Evolutionary conservation across 2,888 invertebrate genomes (phyloP).

Genomic region (Dryomyza anilis): DNA sequence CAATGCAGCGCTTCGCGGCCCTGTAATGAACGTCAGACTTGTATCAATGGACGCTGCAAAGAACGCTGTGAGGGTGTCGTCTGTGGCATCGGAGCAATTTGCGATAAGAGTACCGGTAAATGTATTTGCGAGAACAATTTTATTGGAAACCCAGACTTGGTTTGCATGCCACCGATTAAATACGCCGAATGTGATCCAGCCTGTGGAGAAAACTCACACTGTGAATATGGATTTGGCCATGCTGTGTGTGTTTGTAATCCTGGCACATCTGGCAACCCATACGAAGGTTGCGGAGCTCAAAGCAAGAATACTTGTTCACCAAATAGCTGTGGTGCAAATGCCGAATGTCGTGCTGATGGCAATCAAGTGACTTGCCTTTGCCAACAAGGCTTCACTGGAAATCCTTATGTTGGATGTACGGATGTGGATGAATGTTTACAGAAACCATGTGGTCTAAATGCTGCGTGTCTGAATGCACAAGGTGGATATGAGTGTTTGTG

Average conservation of each 20-base stretch:
- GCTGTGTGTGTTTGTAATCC: conserved; percentile 84
- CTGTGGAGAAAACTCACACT: conserved; percentile 85
- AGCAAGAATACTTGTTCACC: conserved; percentile 74
- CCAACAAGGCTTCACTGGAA: conserved; percentile 81
- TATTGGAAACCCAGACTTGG: conserved; percentile 84
- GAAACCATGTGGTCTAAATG: conserved; percentile 81
- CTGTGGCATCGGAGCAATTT: conserved; percentile 87
- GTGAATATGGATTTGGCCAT: conserved; percentile 75
- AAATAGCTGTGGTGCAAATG: conserved; percentile 77
- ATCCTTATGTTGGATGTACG: conserved; percentile 83
- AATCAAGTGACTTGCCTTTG: conserved; percentile 82
- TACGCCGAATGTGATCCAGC: conserved; percentile 79
- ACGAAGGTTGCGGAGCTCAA: conserved; percentile 76
- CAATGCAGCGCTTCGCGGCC: conserved; percentile 78
- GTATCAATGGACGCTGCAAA: conserved; percentile 86
- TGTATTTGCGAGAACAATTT: conserved; percentile 88
- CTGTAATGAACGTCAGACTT: conserved; percentile 79
- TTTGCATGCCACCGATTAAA: conserved; percentile 86
- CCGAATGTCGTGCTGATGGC: conserved; percentile 77
- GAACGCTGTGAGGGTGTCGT: conserved; percentile 85
- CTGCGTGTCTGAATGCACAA: conserved; percentile 86
- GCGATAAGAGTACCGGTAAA: conserved; percentile 78
- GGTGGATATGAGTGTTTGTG: conserved; percentile 91
- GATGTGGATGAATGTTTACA: conserved; percentile 83
- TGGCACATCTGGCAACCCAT: conserved; percentile 86